Base-by-base conservation (phyloP, 2,888 invertebrate genomes). In the Glomeris marginata region DNA sequence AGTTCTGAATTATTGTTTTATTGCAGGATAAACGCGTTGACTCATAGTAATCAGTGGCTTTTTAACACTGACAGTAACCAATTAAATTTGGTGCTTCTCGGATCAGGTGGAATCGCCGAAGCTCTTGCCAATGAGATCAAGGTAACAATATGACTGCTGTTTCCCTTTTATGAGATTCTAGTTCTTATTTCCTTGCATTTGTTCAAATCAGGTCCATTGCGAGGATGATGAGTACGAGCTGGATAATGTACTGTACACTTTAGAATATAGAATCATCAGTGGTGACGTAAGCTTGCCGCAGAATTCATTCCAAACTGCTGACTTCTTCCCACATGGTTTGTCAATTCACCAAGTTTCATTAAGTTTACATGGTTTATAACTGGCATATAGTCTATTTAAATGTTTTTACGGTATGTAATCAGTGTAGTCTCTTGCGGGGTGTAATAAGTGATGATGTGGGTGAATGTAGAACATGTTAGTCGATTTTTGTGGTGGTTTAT, bases 321-420 rank as follows among this genome's bases (percentile, higher is more conserved):
- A 88, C 67, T 90, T 90, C 65, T 79, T 81, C 62, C 88, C 91
- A 33, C 87, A 91, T 66, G 91, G 91, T 81, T 69, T 65, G 69
- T 61, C 4, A 38, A 38, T 18, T 5, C 18, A 8, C 38, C 8
- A 11, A 11, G 11, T 36, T 36, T 36, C 13, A 36, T 11, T 36
- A 36, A 11, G 13, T 10, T 36, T 36, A 36, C 10, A 36, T 11
- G 36, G 13, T 36, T 36, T 36, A 13, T 36, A 36, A 36, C 13
- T 11, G 13, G 36, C 36, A 36, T 36, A 10, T 11, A 36, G 36
- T 36, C 10, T 36, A 13, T 36, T 36, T 10, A 36, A 11, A 36
- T 36, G 13, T 36, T 10, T 36, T 36, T 36, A 11, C 13, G 36
- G 10, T 36, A 36, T 36, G 36, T 13, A 36, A 36, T 13, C 36